Evolutionary conservation across 2,888 invertebrate genomes (phyloP), one percentile per base, ranked within the genome.

Genomic region (Phymatocera aterrima): DNA sequence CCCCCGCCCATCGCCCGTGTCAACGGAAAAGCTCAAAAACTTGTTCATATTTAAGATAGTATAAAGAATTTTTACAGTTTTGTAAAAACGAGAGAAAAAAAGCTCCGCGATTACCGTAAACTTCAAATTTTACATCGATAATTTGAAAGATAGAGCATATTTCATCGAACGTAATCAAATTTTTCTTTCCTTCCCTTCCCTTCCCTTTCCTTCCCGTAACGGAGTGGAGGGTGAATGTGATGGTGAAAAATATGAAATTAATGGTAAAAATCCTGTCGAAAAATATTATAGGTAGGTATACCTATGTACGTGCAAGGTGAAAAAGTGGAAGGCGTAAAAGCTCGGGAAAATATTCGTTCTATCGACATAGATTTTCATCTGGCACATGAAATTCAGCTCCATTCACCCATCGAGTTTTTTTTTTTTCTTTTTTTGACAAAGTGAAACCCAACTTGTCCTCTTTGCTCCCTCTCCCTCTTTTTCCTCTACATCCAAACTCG

Each of bases 371-470:
- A n/a, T n/a, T n/a, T n/a, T n/a, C n/a, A n/a, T n/a, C n/a, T 28
- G 57, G 24, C 57, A 57, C 57, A 28, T 15, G 28, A 57, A 57
- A 28, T 57, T 2, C 8, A 28, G 10, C 57, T 21, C 28, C 28
- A 12, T 28, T 24, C 24, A 8, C 28, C n/a, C n/a, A n/a, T n/a
- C n/a, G n/a, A n/a, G n/a, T n/a, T n/a, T n/a, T n/a, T n/a, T n/a
- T n/a, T n/a, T n/a, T n/a, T n/a, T n/a, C n/a, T n/a, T 28, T 57
- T 57, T 57, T 57, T 57, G 57, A 57, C 21, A 57, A 57, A 57
- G 57, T 57, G 57, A 15, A 57, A 28, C 21, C 24, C 28, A 57
- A 57, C 28, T 57, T 12, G 24, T 57, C 28, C 57, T 15, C 28
- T 28, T 57, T 28, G 57, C 12, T 57, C 57, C 28, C 15, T 57